Conservation (phyloP, 1,140 invertebrate genomes). For the Drosophila kohkoa region DNA sequence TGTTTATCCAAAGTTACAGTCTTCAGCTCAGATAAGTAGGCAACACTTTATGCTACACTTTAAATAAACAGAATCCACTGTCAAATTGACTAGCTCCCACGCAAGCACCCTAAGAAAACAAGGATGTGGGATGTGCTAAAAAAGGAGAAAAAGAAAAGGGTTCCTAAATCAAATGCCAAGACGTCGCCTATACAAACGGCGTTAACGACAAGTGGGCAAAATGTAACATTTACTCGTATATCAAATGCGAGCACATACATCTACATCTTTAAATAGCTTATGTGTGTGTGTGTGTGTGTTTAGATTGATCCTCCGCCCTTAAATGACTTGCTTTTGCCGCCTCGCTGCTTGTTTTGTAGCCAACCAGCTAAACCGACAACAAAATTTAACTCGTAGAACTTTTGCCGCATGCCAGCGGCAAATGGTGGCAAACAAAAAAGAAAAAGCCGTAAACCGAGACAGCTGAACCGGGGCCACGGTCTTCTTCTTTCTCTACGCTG, state of each 20-base stretch:
- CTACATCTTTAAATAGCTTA: neutral
- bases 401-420: conserved; percentile 69
- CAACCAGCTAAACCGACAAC: conserved; percentile 48
- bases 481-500: neutral
- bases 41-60: conserved; percentile 53
- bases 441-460: conserved; percentile 15
- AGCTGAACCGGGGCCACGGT: conserved; percentile 38
- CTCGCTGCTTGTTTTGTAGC: conserved; percentile 36
- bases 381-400: conserved; percentile 58
- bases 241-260: conserved; percentile 18
- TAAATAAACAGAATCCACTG: conserved; percentile 49
- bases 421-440: conserved; percentile 16
- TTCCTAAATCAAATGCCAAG: conserved; percentile 38
- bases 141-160: conserved; percentile 30
- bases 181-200: conserved; percentile 14
- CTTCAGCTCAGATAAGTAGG: conserved; percentile 53
- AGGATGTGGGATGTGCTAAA: conserved; percentile 25
- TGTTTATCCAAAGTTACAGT: conserved; percentile 7
- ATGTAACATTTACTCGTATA: conserved; percentile 25
- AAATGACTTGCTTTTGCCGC: conserved; percentile 58
- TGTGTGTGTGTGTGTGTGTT: conserved; percentile 42
- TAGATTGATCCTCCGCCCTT: conserved; percentile 52
- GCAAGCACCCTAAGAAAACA: conserved; percentile 22
- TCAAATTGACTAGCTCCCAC: conserved; percentile 46
- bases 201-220: conserved; percentile 59